phyloP scores from a whole-genome alignment of 1,140 invertebrate genomes.

The Bombus picipes region DNA sequence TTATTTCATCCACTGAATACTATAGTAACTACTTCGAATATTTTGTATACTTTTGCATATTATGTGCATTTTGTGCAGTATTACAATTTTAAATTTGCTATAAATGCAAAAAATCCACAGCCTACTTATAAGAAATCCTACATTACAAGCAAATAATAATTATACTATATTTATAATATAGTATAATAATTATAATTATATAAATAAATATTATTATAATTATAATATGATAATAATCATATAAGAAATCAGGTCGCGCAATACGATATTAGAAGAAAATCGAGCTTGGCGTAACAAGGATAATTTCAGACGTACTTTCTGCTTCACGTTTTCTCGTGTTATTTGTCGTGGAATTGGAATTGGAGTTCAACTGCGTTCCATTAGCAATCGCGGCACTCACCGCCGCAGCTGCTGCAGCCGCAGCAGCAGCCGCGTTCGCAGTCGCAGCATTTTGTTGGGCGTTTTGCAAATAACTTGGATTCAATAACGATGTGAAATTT shows the following conservation, averaged over 20 bases:
- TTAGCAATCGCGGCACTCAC: slow-evolving; percentile 80
- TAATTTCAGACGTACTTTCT: slow-evolving; percentile 71
- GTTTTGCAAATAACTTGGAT: slow-evolving; percentile 83
- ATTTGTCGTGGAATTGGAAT: slow-evolving; percentile 45
- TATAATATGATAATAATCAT: not conserved
- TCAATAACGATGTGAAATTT: slow-evolving; percentile 83
- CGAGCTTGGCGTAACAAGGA: not conserved
- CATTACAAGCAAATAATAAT: not conserved
- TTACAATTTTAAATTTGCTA: too few relatives aligned
- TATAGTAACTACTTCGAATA: too few relatives aligned
- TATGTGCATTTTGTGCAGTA: too few relatives aligned
- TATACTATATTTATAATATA: too few relatives aligned
- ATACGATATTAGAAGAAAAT: not conserved
- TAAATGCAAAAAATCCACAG: too few relatives aligned
- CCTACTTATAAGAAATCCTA: not conserved
- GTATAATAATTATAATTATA: too few relatives aligned
- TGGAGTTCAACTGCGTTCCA: slow-evolving; percentile 71
- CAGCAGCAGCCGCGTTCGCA: slow-evolving; percentile 76
- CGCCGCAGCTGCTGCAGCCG: slow-evolving; percentile 77
- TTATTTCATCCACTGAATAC: too few relatives aligned
- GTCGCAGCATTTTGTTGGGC: slow-evolving; percentile 73
- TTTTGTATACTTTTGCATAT: too few relatives aligned
- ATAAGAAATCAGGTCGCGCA: slow-evolving; percentile 10
- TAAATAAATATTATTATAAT: too few relatives aligned
- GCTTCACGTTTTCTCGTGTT: slow-evolving; percentile 75